A percentile compares a stretch with the other conserved stretches of the same genome.
Conservation (phyloP, 2,888 invertebrate species). For the Eilema depressum region DNA sequence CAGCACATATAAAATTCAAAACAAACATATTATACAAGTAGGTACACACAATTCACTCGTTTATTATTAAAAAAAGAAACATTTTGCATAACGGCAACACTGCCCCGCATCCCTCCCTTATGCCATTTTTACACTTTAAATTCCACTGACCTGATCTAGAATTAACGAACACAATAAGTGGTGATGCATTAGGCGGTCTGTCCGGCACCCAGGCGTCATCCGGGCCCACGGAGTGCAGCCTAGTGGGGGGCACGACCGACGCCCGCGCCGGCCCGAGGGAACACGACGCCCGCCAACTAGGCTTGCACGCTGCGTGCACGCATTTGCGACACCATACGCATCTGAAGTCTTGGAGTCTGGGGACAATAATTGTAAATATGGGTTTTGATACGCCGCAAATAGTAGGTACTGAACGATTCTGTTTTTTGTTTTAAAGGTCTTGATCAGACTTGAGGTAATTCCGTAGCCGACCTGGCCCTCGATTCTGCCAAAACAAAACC, state of each 20-base stretch:
- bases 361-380: conserved; percentile 12
- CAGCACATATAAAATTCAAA: too few relatives aligned
- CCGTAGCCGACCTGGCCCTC: too few relatives aligned
- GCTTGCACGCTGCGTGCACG: conserved; percentile 96
- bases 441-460: too few relatives aligned
- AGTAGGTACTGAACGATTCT: too few relatives aligned
- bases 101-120: too few relatives aligned
- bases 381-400: too few relatives aligned
- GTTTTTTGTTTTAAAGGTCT: too few relatives aligned
- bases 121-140: background rate
- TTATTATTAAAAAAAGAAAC: too few relatives aligned
- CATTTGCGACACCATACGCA: conserved; percentile 98
- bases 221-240: conserved; percentile 95
- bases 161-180: conserved; percentile 98
- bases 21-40: too few relatives aligned
- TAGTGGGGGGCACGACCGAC: conserved; percentile 97
- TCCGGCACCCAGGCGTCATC: conserved; percentile 97
- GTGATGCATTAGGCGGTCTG: conserved; percentile 93
- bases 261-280: conserved; percentile 95
- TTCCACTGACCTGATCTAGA: conserved; percentile 92
- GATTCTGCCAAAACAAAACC: too few relatives aligned
- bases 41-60: too few relatives aligned
- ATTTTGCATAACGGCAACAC: too few relatives aligned
- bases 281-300: conserved; percentile 92
- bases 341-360: conserved; percentile 96